phyloP scores from a whole-genome alignment of 2,797 vertebrate species.

The Enteromius trimaculatus region DNA sequence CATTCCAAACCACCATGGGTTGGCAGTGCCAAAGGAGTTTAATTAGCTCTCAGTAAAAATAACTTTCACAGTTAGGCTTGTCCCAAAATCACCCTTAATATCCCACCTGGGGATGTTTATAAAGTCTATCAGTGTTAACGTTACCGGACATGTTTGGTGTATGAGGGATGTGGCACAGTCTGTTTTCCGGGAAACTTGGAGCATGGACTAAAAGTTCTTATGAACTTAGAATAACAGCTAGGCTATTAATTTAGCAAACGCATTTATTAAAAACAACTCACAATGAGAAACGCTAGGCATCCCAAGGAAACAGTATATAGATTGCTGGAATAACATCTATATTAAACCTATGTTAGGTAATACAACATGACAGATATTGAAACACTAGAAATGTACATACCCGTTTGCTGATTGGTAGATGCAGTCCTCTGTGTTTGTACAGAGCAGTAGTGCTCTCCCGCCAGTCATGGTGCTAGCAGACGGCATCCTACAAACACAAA shows the following conservation, averaged over 20 bases:
- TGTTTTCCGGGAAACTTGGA: constrained; percentile 14
- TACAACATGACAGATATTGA: not conserved
- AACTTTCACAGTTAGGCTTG: constrained; percentile 35
- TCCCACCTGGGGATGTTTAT: constrained; percentile 38
- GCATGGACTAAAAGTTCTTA: not conserved
- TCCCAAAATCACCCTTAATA: constrained; percentile 34
- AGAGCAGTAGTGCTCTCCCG: constrained; percentile 83
- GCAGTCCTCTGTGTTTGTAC: constrained; percentile 83
- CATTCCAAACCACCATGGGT: constrained; percentile 43
- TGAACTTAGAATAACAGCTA: not conserved
- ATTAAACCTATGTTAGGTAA: not conserved
- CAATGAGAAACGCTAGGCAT: not conserved
- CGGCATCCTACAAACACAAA: constrained; percentile 76
- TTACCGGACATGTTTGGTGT: constrained; percentile 12
- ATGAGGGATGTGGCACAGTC: constrained; percentile 16
- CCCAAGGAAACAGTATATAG: not conserved
- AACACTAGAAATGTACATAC: constrained; percentile 62
- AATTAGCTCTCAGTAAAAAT: constrained; percentile 39
- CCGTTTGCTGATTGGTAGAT: constrained; percentile 83
- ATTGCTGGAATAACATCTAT: not conserved
- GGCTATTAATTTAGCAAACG: not conserved
- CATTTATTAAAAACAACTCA: not conserved
- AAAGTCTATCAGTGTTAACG: constrained; percentile 30
- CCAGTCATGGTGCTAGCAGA: constrained; percentile 87
- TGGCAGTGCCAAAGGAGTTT: constrained; percentile 32